phyloP scores from a whole-genome alignment of 2,113 vertebrate species.

The Podilymbus podiceps region DNA sequence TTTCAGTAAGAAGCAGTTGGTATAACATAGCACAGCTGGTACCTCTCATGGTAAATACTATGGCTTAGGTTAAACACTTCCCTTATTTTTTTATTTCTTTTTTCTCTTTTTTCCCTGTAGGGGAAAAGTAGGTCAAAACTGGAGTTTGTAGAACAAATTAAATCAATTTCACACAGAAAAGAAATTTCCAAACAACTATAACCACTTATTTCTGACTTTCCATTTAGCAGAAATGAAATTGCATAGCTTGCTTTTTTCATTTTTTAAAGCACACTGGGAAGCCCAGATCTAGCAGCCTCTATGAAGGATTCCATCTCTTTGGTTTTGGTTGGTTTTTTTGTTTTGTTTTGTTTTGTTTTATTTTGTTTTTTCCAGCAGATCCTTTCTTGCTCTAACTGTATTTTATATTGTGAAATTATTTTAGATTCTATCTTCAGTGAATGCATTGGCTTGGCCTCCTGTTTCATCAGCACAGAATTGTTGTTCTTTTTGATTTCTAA shows the following conservation, averaged over 20 bases:
- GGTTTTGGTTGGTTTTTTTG: neutral
- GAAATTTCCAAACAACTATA: neutral
- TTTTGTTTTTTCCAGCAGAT: neutral
- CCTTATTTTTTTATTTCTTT: neutral
- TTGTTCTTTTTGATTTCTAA: neutral
- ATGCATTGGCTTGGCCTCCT: neutral
- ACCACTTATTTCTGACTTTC: constrained; percentile 17
- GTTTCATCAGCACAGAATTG: neutral
- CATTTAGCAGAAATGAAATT: constrained; percentile 32
- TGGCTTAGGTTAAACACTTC: neutral
- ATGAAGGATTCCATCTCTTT: neutral
- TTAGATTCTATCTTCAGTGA: neutral
- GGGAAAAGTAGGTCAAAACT: neutral
- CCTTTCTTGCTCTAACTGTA: neutral
- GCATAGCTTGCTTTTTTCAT: neutral
- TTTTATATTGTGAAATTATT: neutral
- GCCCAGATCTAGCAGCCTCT: neutral
- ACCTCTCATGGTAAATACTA: neutral
- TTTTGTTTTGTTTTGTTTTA: neutral
- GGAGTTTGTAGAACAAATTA: constrained; percentile 24
- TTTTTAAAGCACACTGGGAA: neutral
- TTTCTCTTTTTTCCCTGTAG: neutral
- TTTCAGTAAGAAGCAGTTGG: neutral
- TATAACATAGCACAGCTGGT: neutral
- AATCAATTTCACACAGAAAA: neutral